phyloP scores from a whole-genome alignment of 2,797 vertebrate species.

The Buphagus erythrorhynchus region DNA sequence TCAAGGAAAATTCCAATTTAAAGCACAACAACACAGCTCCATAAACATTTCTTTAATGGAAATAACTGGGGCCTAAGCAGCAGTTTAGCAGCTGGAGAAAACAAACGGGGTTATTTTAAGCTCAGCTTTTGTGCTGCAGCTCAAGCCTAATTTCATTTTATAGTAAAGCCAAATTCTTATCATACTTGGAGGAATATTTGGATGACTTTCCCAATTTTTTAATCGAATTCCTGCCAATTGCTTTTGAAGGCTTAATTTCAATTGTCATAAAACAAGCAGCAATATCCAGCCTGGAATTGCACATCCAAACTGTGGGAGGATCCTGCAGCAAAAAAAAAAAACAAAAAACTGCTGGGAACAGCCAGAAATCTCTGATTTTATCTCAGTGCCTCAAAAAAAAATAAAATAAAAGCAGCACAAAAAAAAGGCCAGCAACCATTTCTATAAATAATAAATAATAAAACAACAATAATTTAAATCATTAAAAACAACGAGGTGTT shows the following conservation, averaged over 20 bases:
- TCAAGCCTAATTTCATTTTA: neutral
- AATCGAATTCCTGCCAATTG: neutral
- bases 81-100: neutral
- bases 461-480: fast-evolving
- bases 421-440: no score
- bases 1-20: neutral
- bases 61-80: neutral
- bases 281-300: neutral
- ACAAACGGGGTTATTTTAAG: neutral
- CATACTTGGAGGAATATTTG: neutral
- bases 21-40: neutral
- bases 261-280: neutral
- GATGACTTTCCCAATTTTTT: neutral
- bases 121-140: neutral
- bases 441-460: no score
- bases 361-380: neutral
- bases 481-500: fast-evolving
- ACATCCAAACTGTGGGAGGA: neutral
- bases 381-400: neutral
- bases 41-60: neutral
- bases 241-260: neutral
- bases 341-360: neutral
- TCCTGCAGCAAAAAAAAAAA: neutral
- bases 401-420: neutral
- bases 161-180: neutral